Conservation (phyloP, 1,140 invertebrate species). For the Rhopalosiphum padi region DNA sequence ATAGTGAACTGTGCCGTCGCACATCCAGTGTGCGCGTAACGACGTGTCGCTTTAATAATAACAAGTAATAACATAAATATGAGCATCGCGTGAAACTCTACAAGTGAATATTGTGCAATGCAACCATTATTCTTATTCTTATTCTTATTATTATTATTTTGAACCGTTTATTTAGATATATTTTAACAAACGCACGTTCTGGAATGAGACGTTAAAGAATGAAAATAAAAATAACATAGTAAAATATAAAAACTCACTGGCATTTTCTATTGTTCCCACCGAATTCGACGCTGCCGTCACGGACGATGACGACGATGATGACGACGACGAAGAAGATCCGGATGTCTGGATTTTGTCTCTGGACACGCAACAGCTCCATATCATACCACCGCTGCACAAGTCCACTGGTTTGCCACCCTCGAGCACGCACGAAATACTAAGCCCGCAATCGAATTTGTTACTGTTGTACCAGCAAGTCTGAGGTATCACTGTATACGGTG, state of each 20-base stretch:
- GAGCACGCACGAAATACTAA: conserved; percentile 88
- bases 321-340: conserved; percentile 60
- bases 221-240: neutral
- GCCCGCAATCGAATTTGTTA: conserved; percentile 85
- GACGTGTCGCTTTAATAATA: neutral
- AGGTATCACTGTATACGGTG: conserved; percentile 81
- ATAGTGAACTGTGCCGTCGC: conserved; percentile 25
- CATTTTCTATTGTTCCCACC: conserved; percentile 75
- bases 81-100: neutral
- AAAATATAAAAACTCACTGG: conserved; percentile 77
- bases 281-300: conserved; percentile 62
- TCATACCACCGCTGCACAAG: conserved; percentile 90
- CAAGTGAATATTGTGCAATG: conserved; percentile 2
- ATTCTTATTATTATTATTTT: neutral
- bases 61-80: neutral
- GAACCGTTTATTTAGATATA: neutral
- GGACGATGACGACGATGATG: conserved; percentile 65
- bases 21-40: neutral
- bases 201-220: neutral
- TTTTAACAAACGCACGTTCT: neutral
- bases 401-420: conserved; percentile 86
- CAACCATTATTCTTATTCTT: neutral
- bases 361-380: conserved; percentile 92
- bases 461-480: conserved; percentile 89
- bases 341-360: conserved; percentile 66